phyloP scores from a whole-genome alignment of 2,888 invertebrate genomes.

The Oscheius sp. region DNA sequence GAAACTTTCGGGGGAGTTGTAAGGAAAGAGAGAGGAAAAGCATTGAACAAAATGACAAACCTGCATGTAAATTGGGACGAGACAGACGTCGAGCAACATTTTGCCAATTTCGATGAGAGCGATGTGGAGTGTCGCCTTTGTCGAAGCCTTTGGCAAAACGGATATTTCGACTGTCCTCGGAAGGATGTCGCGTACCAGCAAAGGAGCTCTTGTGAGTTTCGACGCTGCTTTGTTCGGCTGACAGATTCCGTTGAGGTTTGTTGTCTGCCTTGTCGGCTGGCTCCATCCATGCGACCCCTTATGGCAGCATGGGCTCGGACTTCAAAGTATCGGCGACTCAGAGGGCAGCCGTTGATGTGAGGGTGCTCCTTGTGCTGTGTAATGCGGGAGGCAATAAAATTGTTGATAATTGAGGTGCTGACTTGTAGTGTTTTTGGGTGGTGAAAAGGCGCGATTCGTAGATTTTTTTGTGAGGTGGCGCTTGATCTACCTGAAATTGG shows the following conservation, averaged over 20 bases:
- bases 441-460: background rate
- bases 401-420: conserved; percentile 27
- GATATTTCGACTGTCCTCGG: conserved; percentile 59
- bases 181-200: conserved; percentile 51
- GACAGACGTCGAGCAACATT: conserved; percentile 47
- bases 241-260: conserved; percentile 34
- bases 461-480: background rate
- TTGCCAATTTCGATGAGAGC: conserved; percentile 37
- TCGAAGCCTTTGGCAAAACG: conserved; percentile 41
- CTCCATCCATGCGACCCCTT: conserved; percentile 31
- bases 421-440: conserved; percentile 11
- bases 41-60: conserved; percentile 6
- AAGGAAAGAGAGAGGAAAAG: background rate
- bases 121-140: background rate
- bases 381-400: conserved; percentile 37
- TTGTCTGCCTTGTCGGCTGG: conserved; percentile 3
- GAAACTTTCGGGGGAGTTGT: background rate
- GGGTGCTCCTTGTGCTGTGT: conserved; percentile 25
- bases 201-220: conserved; percentile 39
- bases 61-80: conserved; percentile 39
- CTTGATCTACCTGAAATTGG: background rate
- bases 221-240: conserved; percentile 39
- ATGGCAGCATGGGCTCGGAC: conserved; percentile 8
- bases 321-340: conserved; percentile 14
- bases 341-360: conserved; percentile 34